Base-by-base conservation (phyloP, 2,888 invertebrate species). In the Odontocolon sp. region DNA sequence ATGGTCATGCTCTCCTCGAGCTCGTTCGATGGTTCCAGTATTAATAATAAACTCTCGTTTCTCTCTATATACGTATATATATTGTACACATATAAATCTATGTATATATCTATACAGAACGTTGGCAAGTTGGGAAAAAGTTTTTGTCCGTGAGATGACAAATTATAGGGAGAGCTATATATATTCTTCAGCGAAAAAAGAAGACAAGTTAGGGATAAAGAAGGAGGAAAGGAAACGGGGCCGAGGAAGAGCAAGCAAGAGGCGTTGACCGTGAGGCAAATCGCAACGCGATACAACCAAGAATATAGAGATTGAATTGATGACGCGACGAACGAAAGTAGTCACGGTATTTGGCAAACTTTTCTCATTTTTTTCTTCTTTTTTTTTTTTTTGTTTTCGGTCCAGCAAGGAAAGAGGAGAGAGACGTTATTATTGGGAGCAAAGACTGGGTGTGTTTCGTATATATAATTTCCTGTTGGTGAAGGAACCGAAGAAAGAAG, bases 131-230 rank as follows among this genome's bases (percentile, higher is more conserved):
- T 72, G 71, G 69, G 56, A 68, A 67, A 76, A 77, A 68, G 36
- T 69, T 70, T 77, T 77, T 77, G 69, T 77, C 61, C 77, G 68
- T 36, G 56, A 77, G 77, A 77, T 77, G 77, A 77, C 77, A 77
- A 77, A 77, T 77, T 77, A 77, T 68, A 71, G 76, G 67, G 47
- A 38, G 67, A 38, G 64, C 16, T 57, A 59, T 76, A 54, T n/a
- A n/a, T 61, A 66, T 31, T 45, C n/a, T 33, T 52, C 21, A 42
- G 54, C 59, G 50, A 50, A 63, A 70, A 77, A 59, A 50, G 50
- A 28, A 18, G 38, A 40, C 16, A 33, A 42, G 50, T 50, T 16
- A 40, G 14, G 31, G 59, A 23, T 42, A 56, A 2, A 31, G 52
- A 42, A 56, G 61, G 14, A 45, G 63, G 50, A 40, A 56, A 16